Evolutionary conservation across 2,113 vertebrate genomes (phyloP).

Genomic region (Lipophrys pholis): DNA sequence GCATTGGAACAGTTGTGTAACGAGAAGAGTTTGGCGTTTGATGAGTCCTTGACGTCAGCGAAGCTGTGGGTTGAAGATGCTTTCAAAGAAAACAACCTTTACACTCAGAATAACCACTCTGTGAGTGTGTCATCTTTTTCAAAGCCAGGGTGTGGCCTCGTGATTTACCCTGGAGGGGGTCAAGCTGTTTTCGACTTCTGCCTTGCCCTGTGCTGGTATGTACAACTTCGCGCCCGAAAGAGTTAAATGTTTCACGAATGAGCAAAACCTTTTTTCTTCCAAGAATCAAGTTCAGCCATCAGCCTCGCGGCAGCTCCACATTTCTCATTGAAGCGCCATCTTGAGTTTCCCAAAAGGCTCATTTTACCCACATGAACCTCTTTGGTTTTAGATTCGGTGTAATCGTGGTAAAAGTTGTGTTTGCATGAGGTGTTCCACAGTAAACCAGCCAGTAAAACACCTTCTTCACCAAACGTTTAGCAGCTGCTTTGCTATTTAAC

Average conservation of each 20-base stretch:
- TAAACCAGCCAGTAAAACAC: no score
- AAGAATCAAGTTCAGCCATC: not conserved
- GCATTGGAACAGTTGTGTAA: not conserved
- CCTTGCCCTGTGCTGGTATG: conserved; percentile 40
- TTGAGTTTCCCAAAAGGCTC: not conserved
- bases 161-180: not conserved
- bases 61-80: not conserved
- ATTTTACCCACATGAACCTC: not conserved
- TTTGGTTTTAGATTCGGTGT: no score
- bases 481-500: no score
- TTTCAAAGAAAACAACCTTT: not conserved
- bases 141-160: not conserved
- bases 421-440: no score
- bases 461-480: no score
- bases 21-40: not conserved
- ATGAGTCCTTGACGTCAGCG: conserved; percentile 6
- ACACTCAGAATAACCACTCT: not conserved
- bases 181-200: not conserved
- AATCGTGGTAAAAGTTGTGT: no score
- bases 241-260: not conserved
- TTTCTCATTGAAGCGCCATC: not conserved
- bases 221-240: conserved; percentile 6
- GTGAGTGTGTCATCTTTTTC: not conserved
- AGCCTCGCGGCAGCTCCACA: not conserved
- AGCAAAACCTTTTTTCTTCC: not conserved